phyloP scores from a whole-genome alignment of 2,888 invertebrate genomes.

The Nomada goodeniana region DNA sequence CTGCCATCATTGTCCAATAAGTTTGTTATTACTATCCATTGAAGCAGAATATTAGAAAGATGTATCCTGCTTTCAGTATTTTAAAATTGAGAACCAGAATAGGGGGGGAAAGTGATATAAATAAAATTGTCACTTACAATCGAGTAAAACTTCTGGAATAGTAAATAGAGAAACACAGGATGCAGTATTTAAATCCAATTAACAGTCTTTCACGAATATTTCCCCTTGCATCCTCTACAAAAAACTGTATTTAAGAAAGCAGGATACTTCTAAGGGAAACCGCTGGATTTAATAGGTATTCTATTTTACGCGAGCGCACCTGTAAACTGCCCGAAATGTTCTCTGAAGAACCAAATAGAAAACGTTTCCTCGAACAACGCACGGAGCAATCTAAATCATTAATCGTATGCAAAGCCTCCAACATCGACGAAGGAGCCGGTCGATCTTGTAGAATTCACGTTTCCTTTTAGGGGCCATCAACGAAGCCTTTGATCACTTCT shows the following conservation, averaged over 20 bases:
- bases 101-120: too few species aligned
- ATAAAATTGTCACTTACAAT: too few species aligned
- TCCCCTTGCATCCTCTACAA: not conserved
- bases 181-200: too few species aligned
- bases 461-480: slow-evolving; percentile 37
- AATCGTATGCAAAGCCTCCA: not conserved
- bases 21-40: too few species aligned
- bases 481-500: slow-evolving; percentile 41
- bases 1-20: too few species aligned
- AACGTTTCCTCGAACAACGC: slow-evolving; percentile 1
- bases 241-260: not conserved
- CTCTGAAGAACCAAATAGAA: not conserved
- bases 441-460: slow-evolving; percentile 12
- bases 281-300: not conserved
- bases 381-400: slow-evolving; percentile 8
- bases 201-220: too few species aligned
- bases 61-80: too few species aligned
- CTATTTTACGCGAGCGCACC: not conserved
- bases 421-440: not conserved
- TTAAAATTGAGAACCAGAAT: too few species aligned
- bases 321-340: not conserved
- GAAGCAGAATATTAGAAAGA: too few species aligned
- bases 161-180: too few species aligned
- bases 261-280: not conserved
- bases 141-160: too few species aligned